Evolutionary conservation across 1,140 invertebrate species (phyloP).

Genomic region (Artemia franciscana): DNA sequence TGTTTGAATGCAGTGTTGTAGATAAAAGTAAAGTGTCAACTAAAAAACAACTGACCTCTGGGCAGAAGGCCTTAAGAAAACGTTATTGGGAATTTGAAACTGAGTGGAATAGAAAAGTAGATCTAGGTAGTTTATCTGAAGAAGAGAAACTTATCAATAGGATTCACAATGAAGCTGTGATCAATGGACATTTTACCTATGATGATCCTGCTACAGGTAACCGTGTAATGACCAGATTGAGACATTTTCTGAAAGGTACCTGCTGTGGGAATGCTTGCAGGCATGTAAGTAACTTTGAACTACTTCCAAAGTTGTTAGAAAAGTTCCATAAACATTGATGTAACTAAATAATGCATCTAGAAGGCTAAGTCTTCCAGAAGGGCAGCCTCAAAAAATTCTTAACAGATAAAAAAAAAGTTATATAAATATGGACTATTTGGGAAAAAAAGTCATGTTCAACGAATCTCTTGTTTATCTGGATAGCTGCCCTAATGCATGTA

Average conservation of each 20-base stretch:
- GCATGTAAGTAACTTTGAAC: slow-evolving; percentile 12
- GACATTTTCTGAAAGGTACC: slow-evolving; percentile 15
- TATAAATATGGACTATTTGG: too few relatives aligned
- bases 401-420: too few relatives aligned
- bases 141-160: slow-evolving; percentile 13
- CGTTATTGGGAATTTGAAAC: slow-evolving; percentile 12
- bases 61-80: slow-evolving; percentile 7
- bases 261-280: slow-evolving; percentile 18
- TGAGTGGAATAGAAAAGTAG: slow-evolving; percentile 9
- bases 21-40: too few relatives aligned
- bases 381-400: too few relatives aligned
- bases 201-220: slow-evolving; percentile 14
- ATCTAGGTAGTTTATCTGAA: slow-evolving; percentile 7
- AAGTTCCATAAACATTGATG: too few relatives aligned
- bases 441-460: too few relatives aligned
- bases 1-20: too few relatives aligned
- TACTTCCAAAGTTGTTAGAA: too few relatives aligned
- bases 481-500: too few relatives aligned
- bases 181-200: slow-evolving; percentile 16
- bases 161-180: slow-evolving; percentile 13
- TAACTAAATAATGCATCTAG: too few relatives aligned
- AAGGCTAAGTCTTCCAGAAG: too few relatives aligned
- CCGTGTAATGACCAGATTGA: slow-evolving; percentile 14
- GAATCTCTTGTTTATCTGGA: too few relatives aligned
- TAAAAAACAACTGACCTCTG: slow-evolving; percentile 1